These are phyloP conservation scores for Gorsachius goisagi DNA, from an alignment of 2,113 vertebrate genomes.

Conservation along the genomic window DNA sequence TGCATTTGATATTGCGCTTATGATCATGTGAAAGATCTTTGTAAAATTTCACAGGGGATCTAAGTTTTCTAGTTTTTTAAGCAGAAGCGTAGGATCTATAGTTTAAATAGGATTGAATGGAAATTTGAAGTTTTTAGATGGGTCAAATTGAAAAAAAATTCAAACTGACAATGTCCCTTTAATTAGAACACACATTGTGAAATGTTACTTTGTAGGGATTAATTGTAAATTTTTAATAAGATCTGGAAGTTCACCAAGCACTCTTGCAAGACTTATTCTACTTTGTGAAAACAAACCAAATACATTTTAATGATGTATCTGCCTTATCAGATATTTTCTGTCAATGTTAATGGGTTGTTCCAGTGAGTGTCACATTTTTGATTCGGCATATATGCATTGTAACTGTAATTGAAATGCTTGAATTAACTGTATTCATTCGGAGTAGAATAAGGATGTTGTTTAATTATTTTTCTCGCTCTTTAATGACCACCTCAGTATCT, in stretches of 20 bases:
- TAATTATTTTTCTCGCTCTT: background rate
- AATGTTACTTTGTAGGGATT: conserved; percentile 60
- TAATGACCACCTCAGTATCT: background rate
- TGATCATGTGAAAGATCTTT: background rate
- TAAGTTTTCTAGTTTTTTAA: background rate
- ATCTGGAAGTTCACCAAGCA: conserved; percentile 59
- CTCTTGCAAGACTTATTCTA: conserved; percentile 33
- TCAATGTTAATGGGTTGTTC: conserved; percentile 10
- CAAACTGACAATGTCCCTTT: conserved; percentile 59
- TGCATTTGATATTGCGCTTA: background rate
- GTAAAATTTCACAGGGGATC: background rate
- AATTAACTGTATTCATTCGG: background rate
- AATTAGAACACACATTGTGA: conserved; percentile 65
- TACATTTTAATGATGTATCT: conserved; percentile 35
- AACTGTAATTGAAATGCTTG: background rate
- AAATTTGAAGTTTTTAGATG: background rate
- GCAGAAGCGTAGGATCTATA: background rate
- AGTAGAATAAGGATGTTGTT: background rate
- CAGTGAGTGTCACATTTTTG: background rate
- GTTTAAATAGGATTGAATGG: background rate
- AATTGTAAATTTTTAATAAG: conserved; percentile 71
- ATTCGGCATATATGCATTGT: background rate
- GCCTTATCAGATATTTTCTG: conserved; percentile 30
- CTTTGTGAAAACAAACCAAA: conserved; percentile 59
- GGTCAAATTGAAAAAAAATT: conserved; percentile 27